Evolutionary conservation across 2,113 vertebrate genomes (phyloP).

Genomic region (Leptocoma aspasia): DNA sequence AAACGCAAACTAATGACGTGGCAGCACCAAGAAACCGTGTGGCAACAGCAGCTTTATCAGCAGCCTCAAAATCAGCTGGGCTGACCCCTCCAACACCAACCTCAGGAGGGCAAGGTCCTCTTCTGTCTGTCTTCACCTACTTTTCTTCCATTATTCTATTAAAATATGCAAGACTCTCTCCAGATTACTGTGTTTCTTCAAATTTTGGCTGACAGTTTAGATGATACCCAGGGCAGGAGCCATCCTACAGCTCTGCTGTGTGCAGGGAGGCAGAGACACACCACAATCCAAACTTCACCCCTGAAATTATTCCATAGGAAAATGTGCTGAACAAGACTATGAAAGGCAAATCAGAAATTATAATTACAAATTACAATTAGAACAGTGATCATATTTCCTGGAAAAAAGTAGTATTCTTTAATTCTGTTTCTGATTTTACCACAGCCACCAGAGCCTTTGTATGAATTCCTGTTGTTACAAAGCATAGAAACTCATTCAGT

Average conservation of each 20-base stretch:
- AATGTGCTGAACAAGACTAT: neutral
- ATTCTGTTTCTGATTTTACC: neutral
- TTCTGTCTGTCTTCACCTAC: neutral
- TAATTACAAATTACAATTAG: neutral
- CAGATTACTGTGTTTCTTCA: neutral
- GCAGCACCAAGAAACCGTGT: accelerated
- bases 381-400: neutral
- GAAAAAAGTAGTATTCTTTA: neutral
- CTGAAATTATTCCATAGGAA: neutral
- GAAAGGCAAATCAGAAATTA: neutral
- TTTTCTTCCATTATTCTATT: neutral
- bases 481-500: neutral
- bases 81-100: accelerated
- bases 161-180: neutral
- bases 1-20: neutral
- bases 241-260: accelerated
- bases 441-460: neutral
- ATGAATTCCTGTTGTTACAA: neutral
- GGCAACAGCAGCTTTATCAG: neutral
- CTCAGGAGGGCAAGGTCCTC: neutral
- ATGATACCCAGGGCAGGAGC: neutral
- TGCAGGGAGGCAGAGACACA: neutral
- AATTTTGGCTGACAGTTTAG: neutral
- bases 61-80: neutral
- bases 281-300: neutral